These are phyloP conservation scores for Pheosia gnoma DNA, from an alignment of 2,888 invertebrate species.

Conservation along the genomic window DNA sequence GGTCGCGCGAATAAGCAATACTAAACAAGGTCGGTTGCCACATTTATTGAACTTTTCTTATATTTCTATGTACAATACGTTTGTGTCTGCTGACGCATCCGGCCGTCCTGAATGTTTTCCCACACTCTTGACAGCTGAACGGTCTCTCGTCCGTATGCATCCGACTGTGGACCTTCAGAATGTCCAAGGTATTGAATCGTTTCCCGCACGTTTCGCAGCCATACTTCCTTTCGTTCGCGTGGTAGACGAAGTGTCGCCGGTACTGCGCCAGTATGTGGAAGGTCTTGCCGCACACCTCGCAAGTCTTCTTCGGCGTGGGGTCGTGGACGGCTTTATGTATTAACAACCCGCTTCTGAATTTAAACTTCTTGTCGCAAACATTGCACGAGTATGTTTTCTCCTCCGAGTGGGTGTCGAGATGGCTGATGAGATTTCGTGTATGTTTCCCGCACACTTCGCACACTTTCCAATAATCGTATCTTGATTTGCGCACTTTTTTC, in stretches of 20 bases:
- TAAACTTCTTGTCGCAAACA: conserved; percentile 77
- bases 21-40: conserved; percentile 24
- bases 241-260: conserved; percentile 77
- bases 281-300: conserved; percentile 80
- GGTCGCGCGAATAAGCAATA: conserved; percentile 36
- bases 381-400: conserved; percentile 72
- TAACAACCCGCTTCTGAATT: conserved; percentile 75
- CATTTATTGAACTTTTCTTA: conserved; percentile 54
- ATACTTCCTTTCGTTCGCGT: conserved; percentile 80
- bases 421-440: conserved; percentile 69
- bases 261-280: conserved; percentile 80
- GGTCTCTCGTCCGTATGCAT: conserved; percentile 79
- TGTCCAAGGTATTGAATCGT: conserved; percentile 80
- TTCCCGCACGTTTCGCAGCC: conserved; percentile 81
- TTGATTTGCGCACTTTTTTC: conserved; percentile 57
- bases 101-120: conserved; percentile 77
- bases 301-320: conserved; percentile 76
- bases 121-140: conserved; percentile 74
- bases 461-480: conserved; percentile 75
- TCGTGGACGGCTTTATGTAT: conserved; percentile 76
- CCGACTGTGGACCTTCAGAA: conserved; percentile 75
- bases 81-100: conserved; percentile 78
- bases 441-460: conserved; percentile 78
- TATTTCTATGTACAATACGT: conserved; percentile 69
- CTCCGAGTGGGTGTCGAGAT: conserved; percentile 72